A percentile compares a stretch with the other conserved stretches of the same genome.
Evolutionary conservation across 2,888 invertebrate genomes (phyloP).

Genomic region (Allolobophora icterica): DNA sequence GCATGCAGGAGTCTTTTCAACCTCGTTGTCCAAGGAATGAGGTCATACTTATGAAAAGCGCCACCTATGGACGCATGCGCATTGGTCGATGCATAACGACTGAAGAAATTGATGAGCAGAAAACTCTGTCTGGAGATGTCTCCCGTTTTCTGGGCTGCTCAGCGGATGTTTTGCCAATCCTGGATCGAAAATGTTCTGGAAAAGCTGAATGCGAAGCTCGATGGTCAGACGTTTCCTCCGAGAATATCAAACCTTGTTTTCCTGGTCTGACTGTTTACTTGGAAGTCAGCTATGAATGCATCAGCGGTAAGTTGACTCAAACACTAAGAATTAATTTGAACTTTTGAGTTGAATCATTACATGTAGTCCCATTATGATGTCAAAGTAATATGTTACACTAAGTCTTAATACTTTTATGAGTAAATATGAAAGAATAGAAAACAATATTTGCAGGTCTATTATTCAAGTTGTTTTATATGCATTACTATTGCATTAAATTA

Average conservation of each 20-base stretch:
- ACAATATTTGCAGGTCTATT: not conserved
- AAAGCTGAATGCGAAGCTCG: not conserved
- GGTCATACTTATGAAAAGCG: constrained; percentile 26
- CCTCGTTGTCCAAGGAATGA: constrained; percentile 23
- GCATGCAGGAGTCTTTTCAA: not conserved
- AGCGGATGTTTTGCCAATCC: not conserved
- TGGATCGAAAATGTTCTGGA: constrained; percentile 13
- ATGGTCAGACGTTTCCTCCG: not conserved
- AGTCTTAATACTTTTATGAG: not conserved
- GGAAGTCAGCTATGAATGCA: constrained; percentile 31
- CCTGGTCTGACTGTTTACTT: constrained; percentile 29
- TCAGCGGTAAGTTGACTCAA: not conserved
- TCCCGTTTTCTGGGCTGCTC: constrained; percentile 30
- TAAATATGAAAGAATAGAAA: not conserved
- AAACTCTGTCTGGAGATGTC: constrained; percentile 20
- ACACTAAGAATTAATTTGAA: not conserved
- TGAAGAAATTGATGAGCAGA: not conserved
- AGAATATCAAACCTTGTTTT: constrained; percentile 18
- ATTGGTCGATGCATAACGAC: constrained; percentile 15
- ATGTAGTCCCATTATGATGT: not conserved
- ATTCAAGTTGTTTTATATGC: no score
- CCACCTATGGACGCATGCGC: constrained; percentile 20
- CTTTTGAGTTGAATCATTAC: not conserved
- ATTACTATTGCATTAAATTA: no score
- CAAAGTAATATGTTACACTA: not conserved